Evolutionary conservation across 2,797 vertebrate genomes (phyloP), one percentile per base, ranked within the genome.

Genomic region (Sebastes jordani): DNA sequence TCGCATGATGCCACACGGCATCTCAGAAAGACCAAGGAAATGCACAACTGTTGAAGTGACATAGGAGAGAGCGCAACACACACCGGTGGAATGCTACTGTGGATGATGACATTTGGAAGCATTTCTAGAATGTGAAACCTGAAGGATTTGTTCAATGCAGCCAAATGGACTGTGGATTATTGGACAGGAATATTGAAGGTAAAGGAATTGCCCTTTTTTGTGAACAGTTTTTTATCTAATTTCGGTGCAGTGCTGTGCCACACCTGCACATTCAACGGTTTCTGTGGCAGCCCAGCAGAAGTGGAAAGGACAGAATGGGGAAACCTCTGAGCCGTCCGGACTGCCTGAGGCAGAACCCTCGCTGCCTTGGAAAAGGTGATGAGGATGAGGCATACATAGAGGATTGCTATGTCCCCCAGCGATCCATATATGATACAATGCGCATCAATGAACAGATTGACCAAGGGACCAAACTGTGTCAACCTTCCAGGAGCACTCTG

Each of bases 371-470:
- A 56, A 99, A 99, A 91, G 97, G 97, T 0, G 98, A 99, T 23
- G 98, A 99, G 64, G 98, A 99, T 64, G 98, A 99, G 79, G 97
- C 97, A 0, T 99, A 99, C 90, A 99, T 99, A 72, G 99, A 99
- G 88, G 99, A 99, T 84, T 99, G 98, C 90, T 99, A 99, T 60
- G 98, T 99, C 76, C 99, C 99, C 18, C 99, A 99, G 93, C 92
- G 99, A 52, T 99, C 99, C 25, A 99, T 99, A 63, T 99, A 99
- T 20, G 99, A 99, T 86, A 99, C 99, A 0, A 99, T 99, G 98
- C 96, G 99, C 66, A 99, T 99, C 86, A 99, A 99, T 55, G 99
- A 99, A 90, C 98, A 99, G 89, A 99, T 99, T 73, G 99, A 99
- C 91, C 98, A 99, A 91, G 98, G 98, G 58, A 95, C 97, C 67